Base-by-base conservation (phyloP, 2,797 vertebrate genomes). In the Eulemur coronatus region DNA sequence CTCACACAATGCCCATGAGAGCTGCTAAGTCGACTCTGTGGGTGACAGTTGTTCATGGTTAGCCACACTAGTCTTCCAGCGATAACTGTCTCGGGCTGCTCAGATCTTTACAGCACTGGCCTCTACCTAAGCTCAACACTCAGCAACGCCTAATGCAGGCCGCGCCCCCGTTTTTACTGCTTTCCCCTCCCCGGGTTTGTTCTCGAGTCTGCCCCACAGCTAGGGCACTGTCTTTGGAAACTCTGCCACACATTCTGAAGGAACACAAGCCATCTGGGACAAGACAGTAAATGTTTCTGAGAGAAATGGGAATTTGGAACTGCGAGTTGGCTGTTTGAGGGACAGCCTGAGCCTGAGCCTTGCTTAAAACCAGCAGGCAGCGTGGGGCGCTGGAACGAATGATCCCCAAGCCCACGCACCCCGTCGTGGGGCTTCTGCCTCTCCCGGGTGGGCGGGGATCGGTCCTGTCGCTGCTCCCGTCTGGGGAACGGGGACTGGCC, bases 371-470 rank as follows among this genome's bases (percentile, higher is more conserved):
- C 33, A n/a, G 48, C 28, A 8, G 52, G 84, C 1, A 7, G 61
- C 38, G 0, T 4, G 55, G 41, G 46, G 20, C 52, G 13, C 7
- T 12, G 30, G 82, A 14, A 63, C 2, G 1, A 9, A 15, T 0
- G 5, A 38, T 5, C 72, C 18, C 0, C 0, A 1, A 18, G 1
- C n/a, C 9, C 17, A 6, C 0, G 43, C 4, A 18, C 5, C 38
- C 67, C 48, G 24, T 6, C 7, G 2, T 2, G 76, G 69, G 57
- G 1, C 6, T 70, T 30, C 41, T 22, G 73, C 18, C 3, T 9
- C 15, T 69, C 24, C 11, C 2, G 52, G 63, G 20, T 0, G 9
- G 57, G 50, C 18, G 63, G 50, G 46, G 52, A 1, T 11, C 52
- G 0, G 17, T 26, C 50, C 48, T 43, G 30, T 48, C 15, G 59